Evolutionary conservation across 2,113 vertebrate genomes (phyloP).

Genomic region (Aphyosemion australe): DNA sequence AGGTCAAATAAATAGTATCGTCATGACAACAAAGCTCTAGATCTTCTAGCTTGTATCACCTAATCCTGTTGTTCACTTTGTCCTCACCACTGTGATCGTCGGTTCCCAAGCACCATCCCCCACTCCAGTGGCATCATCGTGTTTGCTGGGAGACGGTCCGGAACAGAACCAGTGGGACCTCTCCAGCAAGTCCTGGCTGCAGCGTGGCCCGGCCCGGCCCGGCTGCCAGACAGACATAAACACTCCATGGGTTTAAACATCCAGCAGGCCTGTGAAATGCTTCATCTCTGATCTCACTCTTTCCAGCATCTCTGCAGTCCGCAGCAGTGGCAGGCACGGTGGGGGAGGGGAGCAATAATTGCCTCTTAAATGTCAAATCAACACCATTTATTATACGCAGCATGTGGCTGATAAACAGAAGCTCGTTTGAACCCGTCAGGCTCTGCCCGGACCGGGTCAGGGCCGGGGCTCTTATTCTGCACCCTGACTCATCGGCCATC

Average conservation of each 20-base stretch:
- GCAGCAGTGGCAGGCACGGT: slow-evolving; percentile 22
- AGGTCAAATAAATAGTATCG: slow-evolving; percentile 13
- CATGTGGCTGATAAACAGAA: slow-evolving; percentile 9
- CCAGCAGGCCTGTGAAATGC: slow-evolving; percentile 57
- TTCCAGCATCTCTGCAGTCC: slow-evolving; percentile 62
- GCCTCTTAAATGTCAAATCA: slow-evolving; percentile 37
- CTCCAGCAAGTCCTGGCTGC: slow-evolving; percentile 46
- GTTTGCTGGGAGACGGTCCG: slow-evolving; percentile 44
- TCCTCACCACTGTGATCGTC: not conserved
- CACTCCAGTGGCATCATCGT: slow-evolving; percentile 23
- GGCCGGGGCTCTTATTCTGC: slow-evolving; percentile 19
- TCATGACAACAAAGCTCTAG: not conserved
- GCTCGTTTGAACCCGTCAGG: not conserved
- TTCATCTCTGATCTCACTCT: slow-evolving; percentile 67
- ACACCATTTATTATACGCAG: not conserved
- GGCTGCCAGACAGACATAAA: slow-evolving; percentile 75
- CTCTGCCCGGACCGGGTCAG: not conserved
- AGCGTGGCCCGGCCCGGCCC: slow-evolving; percentile 47
- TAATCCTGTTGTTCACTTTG: slow-evolving; percentile 6
- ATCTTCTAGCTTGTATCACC: slow-evolving; percentile 3
- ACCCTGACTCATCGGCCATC: slow-evolving; percentile 49
- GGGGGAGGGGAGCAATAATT: slow-evolving; percentile 22
- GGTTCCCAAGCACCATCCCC: slow-evolving; percentile 2
- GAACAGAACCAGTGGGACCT: slow-evolving; percentile 43
- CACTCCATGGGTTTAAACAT: slow-evolving; percentile 57